Percentiles rank a stretch among this genome's conserved stretches.
These are phyloP conservation scores for Neodontobutis hainanensis DNA, from an alignment of 2,113 vertebrate genomes.

Conservation along the genomic window DNA sequence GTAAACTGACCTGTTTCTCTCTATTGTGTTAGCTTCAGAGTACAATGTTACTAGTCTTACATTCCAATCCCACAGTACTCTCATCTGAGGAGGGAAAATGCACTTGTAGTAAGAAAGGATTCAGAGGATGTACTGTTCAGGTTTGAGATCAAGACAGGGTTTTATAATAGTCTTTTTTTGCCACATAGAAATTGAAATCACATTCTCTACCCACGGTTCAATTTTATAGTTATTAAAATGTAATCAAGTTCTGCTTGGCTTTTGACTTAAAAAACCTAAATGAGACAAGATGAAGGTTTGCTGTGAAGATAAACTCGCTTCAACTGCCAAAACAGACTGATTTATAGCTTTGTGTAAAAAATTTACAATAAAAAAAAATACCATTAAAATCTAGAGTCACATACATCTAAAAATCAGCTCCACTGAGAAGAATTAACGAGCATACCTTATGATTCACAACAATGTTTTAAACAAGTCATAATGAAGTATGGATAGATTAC, in stretches of 20 bases:
- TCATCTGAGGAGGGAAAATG: neutral
- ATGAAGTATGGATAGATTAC: too few species aligned
- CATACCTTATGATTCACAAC: too few species aligned
- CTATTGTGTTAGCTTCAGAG: slow-evolving; percentile 25
- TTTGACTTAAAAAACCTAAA: neutral
- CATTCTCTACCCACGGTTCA: neutral
- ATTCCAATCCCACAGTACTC: slow-evolving; percentile 22
- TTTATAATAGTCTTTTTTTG: neutral
- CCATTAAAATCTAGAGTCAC: too few species aligned
- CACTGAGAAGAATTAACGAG: too few species aligned
- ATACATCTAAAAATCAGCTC: too few species aligned
- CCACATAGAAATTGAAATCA: neutral
- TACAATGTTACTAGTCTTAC: slow-evolving; percentile 32
- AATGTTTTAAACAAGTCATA: too few species aligned
- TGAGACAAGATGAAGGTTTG: neutral
- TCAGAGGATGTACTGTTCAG: neutral
- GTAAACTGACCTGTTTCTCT: slow-evolving; percentile 5
- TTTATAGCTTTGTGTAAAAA: neutral
- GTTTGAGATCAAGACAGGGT: neutral
- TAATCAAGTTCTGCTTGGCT: neutral
- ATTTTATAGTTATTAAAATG: neutral
- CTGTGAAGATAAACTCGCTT: neutral
- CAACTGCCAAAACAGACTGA: too few species aligned
- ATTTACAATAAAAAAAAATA: too few species aligned
- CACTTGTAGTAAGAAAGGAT: neutral